These are phyloP conservation scores for Uloborus plumipes DNA, from an alignment of 2,888 invertebrate genomes.

Conservation along the genomic window DNA sequence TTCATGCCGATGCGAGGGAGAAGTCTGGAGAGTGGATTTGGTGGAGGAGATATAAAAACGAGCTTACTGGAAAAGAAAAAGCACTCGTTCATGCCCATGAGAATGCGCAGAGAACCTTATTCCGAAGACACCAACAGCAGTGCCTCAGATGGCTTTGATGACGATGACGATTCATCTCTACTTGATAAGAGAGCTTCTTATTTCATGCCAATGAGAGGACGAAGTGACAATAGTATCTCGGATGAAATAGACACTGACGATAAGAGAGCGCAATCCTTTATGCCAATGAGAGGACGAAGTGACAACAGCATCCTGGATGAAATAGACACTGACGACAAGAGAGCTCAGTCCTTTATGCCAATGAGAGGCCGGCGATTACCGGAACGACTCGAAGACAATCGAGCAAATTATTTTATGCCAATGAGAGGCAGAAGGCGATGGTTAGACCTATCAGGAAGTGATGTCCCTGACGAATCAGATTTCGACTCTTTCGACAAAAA, in stretches of 20 bases:
- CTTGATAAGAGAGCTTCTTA: no score
- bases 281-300: conserved; percentile 24
- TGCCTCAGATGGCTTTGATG: neutral
- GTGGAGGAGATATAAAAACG: neutral
- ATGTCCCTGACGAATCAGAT: no score
- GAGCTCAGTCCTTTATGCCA: conserved; percentile 17
- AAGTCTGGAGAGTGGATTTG: neutral
- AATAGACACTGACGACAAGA: neutral
- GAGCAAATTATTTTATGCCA: conserved; percentile 38
- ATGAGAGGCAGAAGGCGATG: conserved; percentile 34
- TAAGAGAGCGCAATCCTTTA: conserved; percentile 6
- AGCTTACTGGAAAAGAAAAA: conserved; percentile 20
- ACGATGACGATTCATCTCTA: neutral
- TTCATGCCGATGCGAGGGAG: conserved; percentile 40
- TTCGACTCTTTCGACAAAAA: conserved; percentile 3
- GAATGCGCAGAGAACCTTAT: conserved; percentile 21
- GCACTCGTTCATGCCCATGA: conserved; percentile 47
- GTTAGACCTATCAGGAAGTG: neutral
- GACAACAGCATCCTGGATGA: neutral
- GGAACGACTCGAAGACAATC: neutral
- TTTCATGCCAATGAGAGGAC: conserved; percentile 3
- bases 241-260: neutral
- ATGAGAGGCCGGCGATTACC: conserved; percentile 12
- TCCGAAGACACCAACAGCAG: neutral
- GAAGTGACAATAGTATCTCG: neutral